Evolutionary conservation across 2,113 vertebrate species (phyloP).

Genomic region (Columba livia): DNA sequence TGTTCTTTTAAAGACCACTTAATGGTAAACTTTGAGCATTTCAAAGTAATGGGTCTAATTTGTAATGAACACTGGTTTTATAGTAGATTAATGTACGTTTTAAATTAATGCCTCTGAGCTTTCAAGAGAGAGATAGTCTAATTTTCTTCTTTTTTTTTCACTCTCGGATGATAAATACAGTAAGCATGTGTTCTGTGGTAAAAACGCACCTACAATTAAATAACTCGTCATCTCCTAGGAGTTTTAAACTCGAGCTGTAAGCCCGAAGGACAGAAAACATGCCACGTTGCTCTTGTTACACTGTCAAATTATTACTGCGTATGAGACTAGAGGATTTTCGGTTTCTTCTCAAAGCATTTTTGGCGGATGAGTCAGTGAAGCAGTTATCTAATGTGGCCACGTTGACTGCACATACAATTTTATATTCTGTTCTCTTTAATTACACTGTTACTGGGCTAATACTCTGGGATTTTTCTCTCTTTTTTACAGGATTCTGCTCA

Average conservation of each 20-base stretch:
- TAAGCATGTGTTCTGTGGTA: neutral
- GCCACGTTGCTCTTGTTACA: conserved; percentile 4
- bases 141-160: neutral
- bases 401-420: neutral
- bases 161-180: neutral
- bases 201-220: conserved; percentile 11
- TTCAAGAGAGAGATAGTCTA: neutral
- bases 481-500: conserved; percentile 88
- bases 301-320: neutral
- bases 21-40: neutral
- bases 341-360: conserved; percentile 19
- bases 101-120: neutral
- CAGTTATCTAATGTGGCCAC: neutral
- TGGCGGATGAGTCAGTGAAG: neutral
- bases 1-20: neutral
- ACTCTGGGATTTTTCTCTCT: neutral
- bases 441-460: neutral
- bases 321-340: neutral
- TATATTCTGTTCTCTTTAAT: neutral
- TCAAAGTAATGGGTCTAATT: neutral
- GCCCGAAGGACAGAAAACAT: conserved; percentile 7
- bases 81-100: neutral
- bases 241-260: neutral
- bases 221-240: neutral
- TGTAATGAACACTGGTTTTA: neutral